Evolutionary conservation across 1,140 invertebrate species (phyloP).

Genomic region (Drosophila baimaii): DNA sequence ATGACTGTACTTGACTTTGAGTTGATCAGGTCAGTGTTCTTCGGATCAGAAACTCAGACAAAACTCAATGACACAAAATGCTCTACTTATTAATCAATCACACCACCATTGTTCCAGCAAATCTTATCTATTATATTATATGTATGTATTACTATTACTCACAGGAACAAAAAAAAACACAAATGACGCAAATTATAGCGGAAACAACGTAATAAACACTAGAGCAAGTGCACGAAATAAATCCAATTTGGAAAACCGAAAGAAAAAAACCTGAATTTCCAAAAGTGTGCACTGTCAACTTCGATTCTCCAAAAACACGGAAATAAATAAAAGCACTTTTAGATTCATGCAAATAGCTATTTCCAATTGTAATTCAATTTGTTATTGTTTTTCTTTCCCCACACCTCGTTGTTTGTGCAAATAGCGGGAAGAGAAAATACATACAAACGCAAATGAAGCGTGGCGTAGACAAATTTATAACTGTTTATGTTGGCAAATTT

Average conservation of each 20-base stretch:
- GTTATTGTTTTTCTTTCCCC: background rate
- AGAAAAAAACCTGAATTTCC: constrained; percentile 29
- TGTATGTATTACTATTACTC: constrained; percentile 15
- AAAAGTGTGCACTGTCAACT: constrained; percentile 21
- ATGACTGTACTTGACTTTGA: constrained; percentile 44
- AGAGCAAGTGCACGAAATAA: constrained; percentile 4
- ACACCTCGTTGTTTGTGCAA: constrained; percentile 6
- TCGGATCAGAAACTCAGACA: background rate
- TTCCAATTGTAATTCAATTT: constrained; percentile 13
- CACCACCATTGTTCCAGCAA: background rate
- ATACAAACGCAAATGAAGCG: constrained; percentile 34
- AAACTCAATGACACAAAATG: background rate
- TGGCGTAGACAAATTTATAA: constrained; percentile 24
- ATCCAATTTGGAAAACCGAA: background rate
- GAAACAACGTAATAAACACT: constrained; percentile 29
- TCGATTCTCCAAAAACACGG: constrained; percentile 12
- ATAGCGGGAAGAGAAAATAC: background rate
- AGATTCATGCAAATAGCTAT: constrained; percentile 20
- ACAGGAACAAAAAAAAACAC: background rate
- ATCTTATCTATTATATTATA: constrained; percentile 38
- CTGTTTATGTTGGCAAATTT: constrained; percentile 33
- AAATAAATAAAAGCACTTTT: constrained; percentile 28
- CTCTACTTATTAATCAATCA: background rate
- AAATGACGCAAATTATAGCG: constrained; percentile 34
- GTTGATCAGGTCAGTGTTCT: constrained; percentile 11